Evolutionary conservation across 2,113 vertebrate genomes (phyloP).

Genomic region (Collichthys lucidus): DNA sequence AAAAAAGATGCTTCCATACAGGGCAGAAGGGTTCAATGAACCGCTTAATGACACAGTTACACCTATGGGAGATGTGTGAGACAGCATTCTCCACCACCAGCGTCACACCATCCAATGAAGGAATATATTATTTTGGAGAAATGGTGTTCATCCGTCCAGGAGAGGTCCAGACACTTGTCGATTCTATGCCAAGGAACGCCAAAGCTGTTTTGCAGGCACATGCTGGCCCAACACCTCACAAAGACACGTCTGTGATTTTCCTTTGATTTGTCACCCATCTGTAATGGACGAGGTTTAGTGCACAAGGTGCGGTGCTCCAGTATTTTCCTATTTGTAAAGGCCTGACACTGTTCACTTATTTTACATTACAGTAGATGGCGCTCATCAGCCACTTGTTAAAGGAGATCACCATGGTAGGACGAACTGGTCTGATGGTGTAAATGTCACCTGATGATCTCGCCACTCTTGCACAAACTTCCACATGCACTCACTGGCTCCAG

Average conservation of each 20-base stretch:
- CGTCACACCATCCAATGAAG: background rate
- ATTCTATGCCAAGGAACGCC: background rate
- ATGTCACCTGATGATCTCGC: conserved; percentile 61
- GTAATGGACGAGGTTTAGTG: background rate
- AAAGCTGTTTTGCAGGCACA: background rate
- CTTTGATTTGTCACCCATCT: background rate
- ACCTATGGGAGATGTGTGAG: background rate
- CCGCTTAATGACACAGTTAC: background rate
- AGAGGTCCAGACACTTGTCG: background rate
- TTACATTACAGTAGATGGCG: background rate
- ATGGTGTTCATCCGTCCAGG: background rate
- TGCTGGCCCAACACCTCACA: background rate
- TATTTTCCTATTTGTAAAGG: background rate
- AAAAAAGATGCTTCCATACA: background rate
- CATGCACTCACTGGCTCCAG: conserved; percentile 11
- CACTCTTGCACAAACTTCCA: conserved; percentile 51
- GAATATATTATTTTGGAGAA: background rate
- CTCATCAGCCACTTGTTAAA: conserved; percentile 12
- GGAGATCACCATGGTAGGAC: background rate
- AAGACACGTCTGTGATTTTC: background rate
- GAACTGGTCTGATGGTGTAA: conserved; percentile 21
- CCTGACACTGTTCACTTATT: background rate
- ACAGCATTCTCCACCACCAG: background rate
- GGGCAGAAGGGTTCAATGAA: no score
- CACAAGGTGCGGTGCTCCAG: background rate